Evolutionary conservation across 1,140 invertebrate species (phyloP), one percentile per base, ranked within the genome.

Genomic region (Heliconius hermathena): DNA sequence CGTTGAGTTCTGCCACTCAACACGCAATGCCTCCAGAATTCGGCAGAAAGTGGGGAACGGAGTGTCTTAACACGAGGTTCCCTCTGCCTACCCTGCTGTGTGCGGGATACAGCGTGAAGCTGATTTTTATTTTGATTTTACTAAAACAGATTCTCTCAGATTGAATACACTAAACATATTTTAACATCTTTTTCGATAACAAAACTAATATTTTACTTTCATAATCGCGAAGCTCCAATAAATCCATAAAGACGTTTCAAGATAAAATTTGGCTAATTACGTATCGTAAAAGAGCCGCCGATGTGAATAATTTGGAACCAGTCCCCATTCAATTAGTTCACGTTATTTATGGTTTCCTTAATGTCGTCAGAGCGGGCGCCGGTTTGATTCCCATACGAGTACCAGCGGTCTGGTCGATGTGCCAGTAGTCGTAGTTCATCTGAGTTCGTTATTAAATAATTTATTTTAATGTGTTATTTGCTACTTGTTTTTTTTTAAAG

Each of bases 311-410:
- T 72, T 46, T 41, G 54, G 49, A 77, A 80, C 74, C 54, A 72
- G 71, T 73, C 26, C 54, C 13, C 71, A 73, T 80, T 80, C 79
- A 80, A 80, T 80, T 80, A 77, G 75, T 72, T 36, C 36, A 26
- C 20, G 33, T 80, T 80, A 80, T 80, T 80, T 80, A 80, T 72
- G 29, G 71, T 75, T 80, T 80, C 79, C 79, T 76, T 72, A 77
- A 80, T 77, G 75, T 74, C 75, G 20, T 66, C 57, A 26, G 26
- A 71, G 18, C 38, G 52, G 22, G 26, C 26, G 57, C 73, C 46
- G 41, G 73, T 76, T 73, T 66, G 36, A 73, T 78, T 77, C 70
- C 76, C 76, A 78, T 78, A 36, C 33, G 33, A 36, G 73, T 57
- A 36, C 5, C 36, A 70, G 52, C 71, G n/a, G 71, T 16, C 76